Conservation (phyloP, 2,797 vertebrate genomes). For the Coilia nasus region DNA sequence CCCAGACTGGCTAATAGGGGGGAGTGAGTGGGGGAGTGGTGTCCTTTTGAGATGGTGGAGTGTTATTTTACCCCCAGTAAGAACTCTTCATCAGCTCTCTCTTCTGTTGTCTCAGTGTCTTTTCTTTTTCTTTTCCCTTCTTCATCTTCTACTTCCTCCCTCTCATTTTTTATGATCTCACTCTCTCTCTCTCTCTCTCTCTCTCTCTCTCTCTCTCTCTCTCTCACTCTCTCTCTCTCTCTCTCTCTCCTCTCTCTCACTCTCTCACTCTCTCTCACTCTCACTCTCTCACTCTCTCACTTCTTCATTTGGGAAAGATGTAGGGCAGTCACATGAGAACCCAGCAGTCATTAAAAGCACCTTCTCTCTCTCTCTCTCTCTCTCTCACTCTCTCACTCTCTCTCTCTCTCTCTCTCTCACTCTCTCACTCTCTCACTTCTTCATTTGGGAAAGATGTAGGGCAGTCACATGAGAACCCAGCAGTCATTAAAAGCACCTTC, state of each 20-base stretch:
- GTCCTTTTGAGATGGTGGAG: not conserved
- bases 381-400: not conserved
- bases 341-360: conserved; percentile 27
- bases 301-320: conserved; percentile 28
- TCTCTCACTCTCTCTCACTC: too few relatives aligned
- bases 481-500: conserved; percentile 29
- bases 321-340: conserved; percentile 35
- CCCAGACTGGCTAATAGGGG: conserved; percentile 19
- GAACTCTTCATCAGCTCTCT: not conserved
- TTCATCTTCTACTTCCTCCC: too few relatives aligned
- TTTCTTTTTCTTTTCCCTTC: not conserved
- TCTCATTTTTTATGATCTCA: too few relatives aligned
- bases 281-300: not conserved
- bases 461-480: conserved; percentile 29
- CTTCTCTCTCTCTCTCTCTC: conserved; percentile 4
- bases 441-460: conserved; percentile 33
- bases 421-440: not conserved
- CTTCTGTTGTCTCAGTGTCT: not conserved
- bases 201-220: too few relatives aligned
- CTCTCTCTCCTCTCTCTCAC: too few relatives aligned
- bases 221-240: not conserved
- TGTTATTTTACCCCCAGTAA: not conserved
- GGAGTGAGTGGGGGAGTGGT: not conserved
- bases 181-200: too few relatives aligned
- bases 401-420: not conserved